phyloP scores from a whole-genome alignment of 2,888 invertebrate genomes.

The Aspidiotus destructor region DNA sequence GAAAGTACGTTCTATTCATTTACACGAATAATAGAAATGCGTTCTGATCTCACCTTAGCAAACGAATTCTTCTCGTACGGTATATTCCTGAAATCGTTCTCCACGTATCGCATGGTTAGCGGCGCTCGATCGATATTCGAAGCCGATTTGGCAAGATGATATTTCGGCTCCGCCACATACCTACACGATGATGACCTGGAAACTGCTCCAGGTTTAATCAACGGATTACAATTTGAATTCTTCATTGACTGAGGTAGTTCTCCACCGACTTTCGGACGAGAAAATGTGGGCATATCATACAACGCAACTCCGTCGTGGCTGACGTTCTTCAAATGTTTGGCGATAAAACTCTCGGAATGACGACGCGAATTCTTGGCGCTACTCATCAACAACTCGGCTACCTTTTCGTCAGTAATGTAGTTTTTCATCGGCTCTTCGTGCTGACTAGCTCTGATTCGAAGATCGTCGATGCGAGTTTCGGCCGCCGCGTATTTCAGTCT shows the following conservation, averaged over 20 bases:
- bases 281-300: constrained; percentile 2
- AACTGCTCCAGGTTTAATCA: constrained; percentile 12
- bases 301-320: background rate
- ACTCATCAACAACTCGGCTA: constrained; percentile 19
- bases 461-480: constrained; percentile 27
- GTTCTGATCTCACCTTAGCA: constrained; percentile 21
- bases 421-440: constrained; percentile 18
- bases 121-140: constrained; percentile 18
- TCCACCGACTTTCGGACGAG: constrained; percentile 14
- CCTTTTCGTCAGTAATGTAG: constrained; percentile 26
- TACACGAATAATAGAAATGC: background rate
- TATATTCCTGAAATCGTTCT: constrained; percentile 14
- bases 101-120: constrained; percentile 15
- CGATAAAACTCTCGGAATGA: background rate
- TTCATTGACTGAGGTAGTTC: background rate
- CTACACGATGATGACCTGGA: constrained; percentile 16
- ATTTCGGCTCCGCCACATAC: constrained; percentile 11
- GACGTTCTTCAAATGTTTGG: constrained; percentile 4
- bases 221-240: constrained; percentile 10
- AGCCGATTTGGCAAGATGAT: constrained; percentile 23
- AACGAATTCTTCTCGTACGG: constrained; percentile 18
- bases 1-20: no score
- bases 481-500: constrained; percentile 28
- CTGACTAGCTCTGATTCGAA: constrained; percentile 21
- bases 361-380: background rate